phyloP scores from a whole-genome alignment of 2,888 invertebrate species.

The Epistrophe grossulariae region DNA sequence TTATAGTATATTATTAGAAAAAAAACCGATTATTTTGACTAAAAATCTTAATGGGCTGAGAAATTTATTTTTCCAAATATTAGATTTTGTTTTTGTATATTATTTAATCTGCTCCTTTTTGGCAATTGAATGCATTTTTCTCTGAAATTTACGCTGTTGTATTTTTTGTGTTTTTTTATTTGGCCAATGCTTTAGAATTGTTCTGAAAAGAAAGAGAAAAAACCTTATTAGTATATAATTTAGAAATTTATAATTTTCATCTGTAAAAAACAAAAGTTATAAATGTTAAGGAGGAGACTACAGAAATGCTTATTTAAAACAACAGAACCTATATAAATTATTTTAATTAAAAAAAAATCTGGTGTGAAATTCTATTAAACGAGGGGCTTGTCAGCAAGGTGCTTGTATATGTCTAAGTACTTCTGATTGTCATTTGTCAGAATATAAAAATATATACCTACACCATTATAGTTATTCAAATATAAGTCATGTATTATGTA shows the following conservation, averaged over 20 bases:
- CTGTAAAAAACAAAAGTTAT: not conserved
- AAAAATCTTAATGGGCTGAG: not conserved
- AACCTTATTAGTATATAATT: too few relatives aligned
- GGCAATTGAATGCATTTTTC: slow-evolving; percentile 43
- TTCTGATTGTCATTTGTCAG: slow-evolving; percentile 4
- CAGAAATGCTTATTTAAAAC: too few relatives aligned
- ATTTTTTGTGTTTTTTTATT: not conserved
- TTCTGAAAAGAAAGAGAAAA: slow-evolving; percentile 36
- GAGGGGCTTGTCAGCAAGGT: slow-evolving; percentile 39
- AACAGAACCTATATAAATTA: not conserved
- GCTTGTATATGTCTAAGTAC: not conserved
- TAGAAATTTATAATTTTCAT: not conserved
- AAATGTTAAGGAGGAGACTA: not conserved
- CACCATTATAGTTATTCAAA: slow-evolving; percentile 17
- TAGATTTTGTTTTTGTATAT: slow-evolving; percentile 8
- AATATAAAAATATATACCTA: slow-evolving; percentile 62
- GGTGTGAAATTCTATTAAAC: not conserved
- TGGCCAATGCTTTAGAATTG: slow-evolving; percentile 35
- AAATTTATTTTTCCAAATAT: slow-evolving; percentile 16
- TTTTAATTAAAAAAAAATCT: not conserved
- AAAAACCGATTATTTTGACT: slow-evolving; percentile 41
- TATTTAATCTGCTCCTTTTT: slow-evolving; percentile 37
- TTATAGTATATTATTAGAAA: not conserved
- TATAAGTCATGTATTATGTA: not conserved
- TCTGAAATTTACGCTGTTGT: not conserved